Conservation (phyloP, 2,113 vertebrate genomes). For the Mastomys coucha region DNA sequence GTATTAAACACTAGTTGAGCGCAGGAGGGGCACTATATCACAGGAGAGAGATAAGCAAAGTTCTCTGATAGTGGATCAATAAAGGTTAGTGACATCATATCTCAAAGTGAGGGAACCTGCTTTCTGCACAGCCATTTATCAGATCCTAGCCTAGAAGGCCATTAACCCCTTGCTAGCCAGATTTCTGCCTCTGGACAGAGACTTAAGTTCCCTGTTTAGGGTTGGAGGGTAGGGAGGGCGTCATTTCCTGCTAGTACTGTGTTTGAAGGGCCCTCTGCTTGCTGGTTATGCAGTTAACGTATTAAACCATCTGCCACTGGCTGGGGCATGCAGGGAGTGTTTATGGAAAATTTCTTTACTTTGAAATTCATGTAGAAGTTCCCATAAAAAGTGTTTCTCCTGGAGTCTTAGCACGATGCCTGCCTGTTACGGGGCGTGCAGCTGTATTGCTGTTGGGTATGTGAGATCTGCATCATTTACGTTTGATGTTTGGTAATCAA, state of each 20-base stretch:
- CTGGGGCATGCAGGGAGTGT: neutral
- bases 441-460: neutral
- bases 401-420: neutral
- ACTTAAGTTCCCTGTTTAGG: neutral
- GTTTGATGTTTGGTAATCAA: neutral
- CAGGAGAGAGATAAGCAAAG: constrained; percentile 95
- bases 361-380: constrained; percentile 56
- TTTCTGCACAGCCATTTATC: constrained; percentile 96
- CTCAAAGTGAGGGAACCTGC: constrained; percentile 96
- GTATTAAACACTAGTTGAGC: constrained; percentile 97
- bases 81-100: constrained; percentile 99
- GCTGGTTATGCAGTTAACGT: neutral
- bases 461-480: neutral
- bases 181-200: constrained; percentile 22
- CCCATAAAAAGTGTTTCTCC: neutral
- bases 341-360: constrained; percentile 60
- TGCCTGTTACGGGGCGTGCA: fast-evolving
- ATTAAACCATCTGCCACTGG: neutral
- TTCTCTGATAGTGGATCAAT: constrained; percentile 96
- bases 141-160: constrained; percentile 86
- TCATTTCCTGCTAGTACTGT: fast-evolving
- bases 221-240: neutral
- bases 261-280: neutral
- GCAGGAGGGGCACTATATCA: constrained; percentile 95
- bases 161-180: constrained; percentile 86